Conservation (phyloP, 2,888 invertebrate genomes). For the Hypolimnas misippus region DNA sequence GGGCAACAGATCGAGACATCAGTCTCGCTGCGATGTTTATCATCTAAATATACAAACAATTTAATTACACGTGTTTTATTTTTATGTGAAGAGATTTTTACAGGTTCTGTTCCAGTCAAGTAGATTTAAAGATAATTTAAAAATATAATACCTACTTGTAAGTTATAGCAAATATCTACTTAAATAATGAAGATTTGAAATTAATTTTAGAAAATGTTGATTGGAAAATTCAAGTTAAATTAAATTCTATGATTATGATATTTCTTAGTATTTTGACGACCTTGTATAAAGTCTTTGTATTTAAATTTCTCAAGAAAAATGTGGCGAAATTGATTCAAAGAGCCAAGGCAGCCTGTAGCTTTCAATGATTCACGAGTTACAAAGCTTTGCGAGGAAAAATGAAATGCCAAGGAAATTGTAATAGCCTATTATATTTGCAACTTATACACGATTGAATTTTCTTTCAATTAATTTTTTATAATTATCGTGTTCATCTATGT, state of each 20-base stretch:
- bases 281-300: background rate
- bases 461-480: slow-evolving; percentile 5
- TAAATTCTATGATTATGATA: no score
- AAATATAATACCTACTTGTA: no score
- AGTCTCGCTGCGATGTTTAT: slow-evolving; percentile 65
- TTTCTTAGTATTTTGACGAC: no score
- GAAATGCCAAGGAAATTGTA: slow-evolving; percentile 11
- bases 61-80: background rate
- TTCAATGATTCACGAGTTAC: slow-evolving; percentile 16
- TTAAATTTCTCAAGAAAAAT: slow-evolving; percentile 6
- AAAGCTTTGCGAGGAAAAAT: slow-evolving; percentile 17
- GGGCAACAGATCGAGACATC: slow-evolving; percentile 60
- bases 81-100: no score
- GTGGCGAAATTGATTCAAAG: slow-evolving; percentile 8
- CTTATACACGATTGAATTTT: background rate
- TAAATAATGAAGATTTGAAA: no score
- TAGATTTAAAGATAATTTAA: no score
- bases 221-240: no score
- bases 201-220: no score
- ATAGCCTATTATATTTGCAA: slow-evolving; percentile 16
- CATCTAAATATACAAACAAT: slow-evolving; percentile 54
- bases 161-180: no score
- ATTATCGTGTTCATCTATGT: no score
- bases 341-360: slow-evolving; percentile 6
- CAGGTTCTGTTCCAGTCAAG: no score